Base-by-base conservation (phyloP, 1,140 invertebrate species). In the Marisa cornuarietis region DNA sequence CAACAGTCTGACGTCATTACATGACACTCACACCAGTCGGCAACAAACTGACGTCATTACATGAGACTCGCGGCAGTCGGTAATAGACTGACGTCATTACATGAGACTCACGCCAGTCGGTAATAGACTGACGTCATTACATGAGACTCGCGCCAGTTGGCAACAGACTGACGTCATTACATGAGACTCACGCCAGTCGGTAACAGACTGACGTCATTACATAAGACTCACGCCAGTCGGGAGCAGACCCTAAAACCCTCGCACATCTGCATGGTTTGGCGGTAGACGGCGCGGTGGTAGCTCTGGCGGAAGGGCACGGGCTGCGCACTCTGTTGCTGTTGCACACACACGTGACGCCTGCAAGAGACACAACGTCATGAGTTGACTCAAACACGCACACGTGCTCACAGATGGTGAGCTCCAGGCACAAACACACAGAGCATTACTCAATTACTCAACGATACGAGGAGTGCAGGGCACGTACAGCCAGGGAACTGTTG, bases 321-420 rank as follows among this genome's bases (percentile, higher is more conserved):
- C 65, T 81, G 76, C 20, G 76, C 76, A 22, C 71, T 52, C 71
- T 81, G 80, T 20, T 49, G 61, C 52, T 78, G 71, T 22, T 81
- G 80, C 52, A 81, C 49, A 73, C 80, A 81, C 26, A 81, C 76
- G 66, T 81, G 80, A 26, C 80, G 80, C 24, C 80, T 81, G 80
- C 61, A 73, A 81, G 58, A 75, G 54, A 58, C 54, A 18, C 54
- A 18, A 58, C 54, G 9, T 58, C 1, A 1, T 58, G 11, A 58
- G 31, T 2, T 4, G 31, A 42, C 31, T 42, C 31, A 6, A 42
- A 42, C 31, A 42, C 31, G 6, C 6, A 42, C 3, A 42, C 31
- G 6, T 42, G 3, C 2, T 42, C 6, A 42, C 3, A 42, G 31
- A 42, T 42, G 31, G 31, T 42, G 31, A 42, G 31, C 6, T 42